A percentile compares a stretch with the other conserved stretches of the same genome.
phyloP scores from a whole-genome alignment of 1,140 invertebrate species.

The Pseudachorutes palmiensis region DNA sequence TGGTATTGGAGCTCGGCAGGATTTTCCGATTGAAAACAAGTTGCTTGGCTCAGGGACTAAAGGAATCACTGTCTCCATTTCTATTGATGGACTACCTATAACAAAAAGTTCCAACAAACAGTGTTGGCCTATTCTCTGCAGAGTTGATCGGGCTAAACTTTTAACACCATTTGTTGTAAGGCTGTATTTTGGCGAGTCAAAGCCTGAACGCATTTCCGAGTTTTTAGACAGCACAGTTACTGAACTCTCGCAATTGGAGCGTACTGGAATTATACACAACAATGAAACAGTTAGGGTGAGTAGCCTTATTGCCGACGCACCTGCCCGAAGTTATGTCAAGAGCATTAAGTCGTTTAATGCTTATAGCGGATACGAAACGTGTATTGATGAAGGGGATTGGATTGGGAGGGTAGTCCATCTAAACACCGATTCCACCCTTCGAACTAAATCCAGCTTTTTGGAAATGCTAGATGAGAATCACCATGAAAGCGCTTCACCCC shows the following conservation, averaged over 20 bases:
- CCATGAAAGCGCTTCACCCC: constrained; percentile 16
- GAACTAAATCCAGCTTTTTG: constrained; percentile 10
- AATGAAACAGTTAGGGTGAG: background rate
- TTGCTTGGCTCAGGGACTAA: no score
- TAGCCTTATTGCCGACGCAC: constrained; percentile 19
- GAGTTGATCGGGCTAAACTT: constrained; percentile 21
- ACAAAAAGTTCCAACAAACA: constrained; percentile 12
- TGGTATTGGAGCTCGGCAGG: no score
- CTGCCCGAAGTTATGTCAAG: constrained; percentile 21
- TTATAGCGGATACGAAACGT: constrained; percentile 19
- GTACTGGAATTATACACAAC: no score
- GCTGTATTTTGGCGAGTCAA: constrained; percentile 23
- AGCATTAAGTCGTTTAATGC: constrained; percentile 9
- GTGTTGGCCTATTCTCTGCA: constrained; percentile 25
- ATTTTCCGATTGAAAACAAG: no score
- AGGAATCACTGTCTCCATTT: constrained; percentile 10
- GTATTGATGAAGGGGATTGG: constrained; percentile 4
- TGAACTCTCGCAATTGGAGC: no score
- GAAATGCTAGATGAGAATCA: constrained; percentile 7
- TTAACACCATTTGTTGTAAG: constrained; percentile 18
- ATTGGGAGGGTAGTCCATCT: constrained; percentile 1
- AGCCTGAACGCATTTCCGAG: no score
- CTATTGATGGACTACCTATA: constrained; percentile 22
- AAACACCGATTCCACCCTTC: background rate
- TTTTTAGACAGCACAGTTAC: no score